Evolutionary conservation across 2,888 invertebrate genomes (phyloP), one percentile per base, ranked within the genome.

Genomic region (Sylvicola cinctus): DNA sequence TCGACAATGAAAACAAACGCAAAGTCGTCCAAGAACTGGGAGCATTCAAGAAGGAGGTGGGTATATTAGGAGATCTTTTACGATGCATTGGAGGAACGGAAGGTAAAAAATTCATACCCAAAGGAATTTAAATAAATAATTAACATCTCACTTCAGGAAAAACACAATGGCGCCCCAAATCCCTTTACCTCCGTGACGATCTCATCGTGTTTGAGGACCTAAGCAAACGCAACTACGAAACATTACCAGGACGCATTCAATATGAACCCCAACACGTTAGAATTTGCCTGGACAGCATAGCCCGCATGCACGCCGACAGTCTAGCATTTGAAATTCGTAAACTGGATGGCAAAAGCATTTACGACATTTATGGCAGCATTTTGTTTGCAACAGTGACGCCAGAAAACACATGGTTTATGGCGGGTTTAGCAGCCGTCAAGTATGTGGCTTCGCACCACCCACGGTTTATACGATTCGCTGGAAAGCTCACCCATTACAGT

Each of bases 171-270:
- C 34, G 27, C 12, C 54, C 63, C 31, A 45, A 49, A 25, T 61
- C 58, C 39, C 61, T 52, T 39, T 53, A 57, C 36, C 49, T 51
- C 3, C 51, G 55, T 23, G 51, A 52, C 32, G 48, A 56, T 39
- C 39, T 54, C 3, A 40, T 60, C 33, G 52, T 63, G 4, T 54
- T 63, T 31, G 63, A 64, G 46, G 58, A 64, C 42, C 45, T 64
- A 3, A 40, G 40, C 1, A 49, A 49, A 29, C 44, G 49, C 40
- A 49, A 48, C 14, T 56, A 46, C 12, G 46, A 43, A 34, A 49
- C 55, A 49, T 50, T 49, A 3, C 43, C 36, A 3, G 45, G 50
- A 0, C 29, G 29, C 3, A 49, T 50, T 38, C 20, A 53, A 2
- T 44, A 60, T 2, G 52, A 56, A 38, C 45, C 52, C 20, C 46